A percentile compares a stretch with the other conserved stretches of the same genome.
Evolutionary conservation across 1,140 invertebrate genomes (phyloP).

Genomic region (Coenobita brevimanus): DNA sequence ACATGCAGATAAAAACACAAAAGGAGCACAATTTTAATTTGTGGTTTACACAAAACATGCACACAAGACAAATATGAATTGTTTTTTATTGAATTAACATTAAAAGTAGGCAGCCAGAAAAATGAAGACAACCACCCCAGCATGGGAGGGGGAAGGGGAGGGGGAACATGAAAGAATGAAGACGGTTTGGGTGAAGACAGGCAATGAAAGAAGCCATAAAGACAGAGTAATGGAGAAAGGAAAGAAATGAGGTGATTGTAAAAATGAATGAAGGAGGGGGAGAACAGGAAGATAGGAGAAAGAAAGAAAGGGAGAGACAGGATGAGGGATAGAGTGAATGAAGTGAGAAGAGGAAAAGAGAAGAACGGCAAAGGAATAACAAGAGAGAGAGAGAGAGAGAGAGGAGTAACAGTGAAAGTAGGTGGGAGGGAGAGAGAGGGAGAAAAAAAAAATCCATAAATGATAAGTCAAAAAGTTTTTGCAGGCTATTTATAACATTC

Average conservation of each 20-base stretch:
- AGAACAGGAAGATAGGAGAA: background rate
- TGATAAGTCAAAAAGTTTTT: background rate
- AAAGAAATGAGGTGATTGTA: background rate
- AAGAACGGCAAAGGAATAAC: background rate
- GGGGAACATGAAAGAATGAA: too few relatives aligned
- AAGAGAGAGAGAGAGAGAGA: background rate
- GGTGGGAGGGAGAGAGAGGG: too few relatives aligned
- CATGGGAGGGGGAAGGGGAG: too few relatives aligned
- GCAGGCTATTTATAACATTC: too few relatives aligned
- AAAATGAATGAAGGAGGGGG: background rate
- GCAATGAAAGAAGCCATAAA: background rate
- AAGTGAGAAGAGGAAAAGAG: background rate
- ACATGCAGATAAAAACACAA: too few relatives aligned
- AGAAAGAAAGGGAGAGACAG: background rate
- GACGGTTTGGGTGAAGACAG: background rate
- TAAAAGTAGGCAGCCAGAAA: too few relatives aligned
- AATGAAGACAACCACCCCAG: too few relatives aligned
- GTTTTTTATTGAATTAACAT: too few relatives aligned
- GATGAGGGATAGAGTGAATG: background rate
- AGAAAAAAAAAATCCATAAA: background rate
- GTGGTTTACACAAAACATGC: too few relatives aligned
- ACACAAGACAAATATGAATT: too few relatives aligned
- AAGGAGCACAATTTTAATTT: too few relatives aligned
- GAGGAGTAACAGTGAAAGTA: background rate
- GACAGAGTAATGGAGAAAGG: background rate